Evolutionary conservation across 2,113 vertebrate species (phyloP).

Genomic region (Chaetorhynchus papuensis): DNA sequence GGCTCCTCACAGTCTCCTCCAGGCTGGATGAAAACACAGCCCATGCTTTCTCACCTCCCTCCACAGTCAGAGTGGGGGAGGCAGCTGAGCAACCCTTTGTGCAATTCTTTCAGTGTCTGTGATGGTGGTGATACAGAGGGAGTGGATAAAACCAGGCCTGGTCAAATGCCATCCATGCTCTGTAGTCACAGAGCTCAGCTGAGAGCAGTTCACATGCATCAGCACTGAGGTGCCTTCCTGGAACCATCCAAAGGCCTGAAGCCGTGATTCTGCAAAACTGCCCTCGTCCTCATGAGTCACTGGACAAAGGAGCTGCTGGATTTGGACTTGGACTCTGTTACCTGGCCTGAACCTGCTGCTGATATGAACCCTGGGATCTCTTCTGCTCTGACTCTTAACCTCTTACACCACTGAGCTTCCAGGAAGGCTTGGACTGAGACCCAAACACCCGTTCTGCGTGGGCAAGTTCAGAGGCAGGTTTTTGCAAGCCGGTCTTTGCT

Average conservation of each 20-base stretch:
- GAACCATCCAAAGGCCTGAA: not conserved
- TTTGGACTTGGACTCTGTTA: not conserved
- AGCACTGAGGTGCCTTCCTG: not conserved
- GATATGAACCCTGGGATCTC: not conserved
- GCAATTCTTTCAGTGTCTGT: not conserved
- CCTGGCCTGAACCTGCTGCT: not conserved
- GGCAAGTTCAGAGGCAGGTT: constrained; percentile 25
- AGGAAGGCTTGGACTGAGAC: not conserved
- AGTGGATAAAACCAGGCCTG: not conserved
- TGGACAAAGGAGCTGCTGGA: not conserved
- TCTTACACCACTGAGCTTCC: not conserved
- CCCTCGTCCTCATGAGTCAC: not conserved
- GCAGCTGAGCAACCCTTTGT: not conserved
- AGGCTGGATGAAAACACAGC: not conserved
- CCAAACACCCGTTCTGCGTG: not conserved
- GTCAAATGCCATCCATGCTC: not conserved
- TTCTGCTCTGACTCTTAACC: not conserved
- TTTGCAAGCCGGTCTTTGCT: constrained; percentile 18
- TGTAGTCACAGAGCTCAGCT: not conserved
- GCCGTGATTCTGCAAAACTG: not conserved
- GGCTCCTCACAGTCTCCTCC: constrained; percentile 8
- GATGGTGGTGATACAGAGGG: not conserved
- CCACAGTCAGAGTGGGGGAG: not conserved
- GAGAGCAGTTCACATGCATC: not conserved
- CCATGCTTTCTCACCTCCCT: not conserved